phyloP scores from a whole-genome alignment of 2,888 invertebrate species.

The Drosophila melanocephala region DNA sequence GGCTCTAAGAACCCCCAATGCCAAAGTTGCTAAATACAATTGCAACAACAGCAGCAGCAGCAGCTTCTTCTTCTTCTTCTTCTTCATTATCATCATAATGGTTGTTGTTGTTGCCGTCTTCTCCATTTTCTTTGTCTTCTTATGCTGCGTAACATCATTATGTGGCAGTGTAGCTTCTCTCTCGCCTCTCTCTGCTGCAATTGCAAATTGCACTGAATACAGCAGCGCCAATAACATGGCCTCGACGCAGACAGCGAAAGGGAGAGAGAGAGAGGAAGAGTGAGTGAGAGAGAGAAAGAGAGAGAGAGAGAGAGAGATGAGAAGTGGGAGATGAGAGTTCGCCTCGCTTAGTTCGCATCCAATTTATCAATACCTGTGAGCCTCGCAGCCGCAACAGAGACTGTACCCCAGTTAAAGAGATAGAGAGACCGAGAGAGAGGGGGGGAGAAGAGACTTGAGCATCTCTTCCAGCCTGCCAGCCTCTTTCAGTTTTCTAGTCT shows the following conservation, averaged over 20 bases:
- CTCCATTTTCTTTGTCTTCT: slow-evolving; percentile 18
- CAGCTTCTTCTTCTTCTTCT: slow-evolving; percentile 14
- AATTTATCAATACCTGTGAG: slow-evolving; percentile 62
- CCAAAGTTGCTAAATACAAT: slow-evolving; percentile 37
- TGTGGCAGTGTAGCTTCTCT: slow-evolving; percentile 24
- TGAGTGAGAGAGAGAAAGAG: slow-evolving; percentile 16
- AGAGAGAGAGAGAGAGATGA: slow-evolving; percentile 8
- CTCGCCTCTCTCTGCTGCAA: slow-evolving; percentile 46
- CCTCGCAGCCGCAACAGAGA: slow-evolving; percentile 27
- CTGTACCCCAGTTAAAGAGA: slow-evolving; percentile 26
- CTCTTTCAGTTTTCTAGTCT: slow-evolving; percentile 18
- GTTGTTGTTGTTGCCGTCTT: slow-evolving; percentile 8
- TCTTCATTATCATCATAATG: slow-evolving; percentile 10
- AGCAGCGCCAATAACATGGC: slow-evolving; percentile 31
- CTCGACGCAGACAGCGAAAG: slow-evolving; percentile 37
- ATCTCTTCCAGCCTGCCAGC: slow-evolving; percentile 3
- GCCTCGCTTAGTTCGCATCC: slow-evolving; percentile 34
- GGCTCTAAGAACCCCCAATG: slow-evolving; percentile 31
- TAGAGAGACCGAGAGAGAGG: not conserved
- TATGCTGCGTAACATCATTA: slow-evolving; percentile 11
- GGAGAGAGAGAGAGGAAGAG: slow-evolving; percentile 15
- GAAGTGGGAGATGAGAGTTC: slow-evolving; percentile 14
- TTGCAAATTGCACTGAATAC: slow-evolving; percentile 61
- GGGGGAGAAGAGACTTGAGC: not conserved
- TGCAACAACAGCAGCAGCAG: slow-evolving; percentile 23